Evolutionary conservation across 2,888 invertebrate species (phyloP).

Genomic region (Tipula helvola): DNA sequence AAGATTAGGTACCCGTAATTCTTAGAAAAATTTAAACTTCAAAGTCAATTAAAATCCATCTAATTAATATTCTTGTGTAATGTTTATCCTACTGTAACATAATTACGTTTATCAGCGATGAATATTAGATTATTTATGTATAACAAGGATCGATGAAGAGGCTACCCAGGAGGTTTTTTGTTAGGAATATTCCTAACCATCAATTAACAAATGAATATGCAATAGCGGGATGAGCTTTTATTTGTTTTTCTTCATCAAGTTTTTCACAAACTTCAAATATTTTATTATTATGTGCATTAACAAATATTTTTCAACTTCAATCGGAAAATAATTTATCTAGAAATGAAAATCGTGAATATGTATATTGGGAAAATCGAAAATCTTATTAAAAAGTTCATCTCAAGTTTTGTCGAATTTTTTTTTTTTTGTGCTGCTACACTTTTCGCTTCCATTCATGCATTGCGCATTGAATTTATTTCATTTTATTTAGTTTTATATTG

Average conservation of each 20-base stretch:
- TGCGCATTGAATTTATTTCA: not conserved
- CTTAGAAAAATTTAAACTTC: conserved; percentile 8
- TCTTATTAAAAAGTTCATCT: not conserved
- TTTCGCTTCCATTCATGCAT: not conserved
- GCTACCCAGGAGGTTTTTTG: too few species aligned
- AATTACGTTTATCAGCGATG: not conserved
- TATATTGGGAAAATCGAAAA: not conserved
- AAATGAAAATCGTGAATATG: not conserved
- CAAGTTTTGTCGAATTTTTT: not conserved
- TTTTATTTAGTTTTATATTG: too few species aligned
- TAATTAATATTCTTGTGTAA: not conserved
- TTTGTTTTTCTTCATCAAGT: not conserved
- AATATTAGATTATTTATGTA: too few species aligned
- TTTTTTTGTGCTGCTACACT: not conserved
- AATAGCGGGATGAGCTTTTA: not conserved
- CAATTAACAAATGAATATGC: not conserved
- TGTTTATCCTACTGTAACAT: not conserved
- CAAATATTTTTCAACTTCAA: not conserved
- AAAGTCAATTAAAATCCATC: conserved; percentile 12
- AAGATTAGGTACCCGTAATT: not conserved
- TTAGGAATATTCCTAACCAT: not conserved
- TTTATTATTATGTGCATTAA: not conserved
- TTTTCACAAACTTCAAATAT: not conserved
- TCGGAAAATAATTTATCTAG: not conserved
- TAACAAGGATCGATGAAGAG: too few species aligned